Conservation (phyloP, 2,797 vertebrate species). For the Phalanger gymnotis region DNA sequence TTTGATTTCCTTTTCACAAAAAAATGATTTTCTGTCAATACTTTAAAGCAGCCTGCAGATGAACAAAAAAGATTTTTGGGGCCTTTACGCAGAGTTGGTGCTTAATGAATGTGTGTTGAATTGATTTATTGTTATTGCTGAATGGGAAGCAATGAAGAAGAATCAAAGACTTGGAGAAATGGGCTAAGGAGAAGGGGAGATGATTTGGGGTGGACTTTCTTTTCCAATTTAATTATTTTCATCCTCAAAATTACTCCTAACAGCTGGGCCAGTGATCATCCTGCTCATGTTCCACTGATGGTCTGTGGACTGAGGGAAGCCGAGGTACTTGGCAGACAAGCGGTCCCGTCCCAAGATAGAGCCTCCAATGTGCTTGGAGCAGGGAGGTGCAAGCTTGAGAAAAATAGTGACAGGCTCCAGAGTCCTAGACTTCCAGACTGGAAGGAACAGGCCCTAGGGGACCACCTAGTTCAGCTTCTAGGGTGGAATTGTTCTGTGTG, state of each 20-base stretch:
- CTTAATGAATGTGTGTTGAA: background rate
- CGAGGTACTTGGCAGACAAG: slow-evolving; percentile 72
- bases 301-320: slow-evolving; percentile 47
- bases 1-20: background rate
- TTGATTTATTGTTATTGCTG: background rate
- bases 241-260: slow-evolving; percentile 73
- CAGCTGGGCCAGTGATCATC: slow-evolving; percentile 80
- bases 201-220: slow-evolving; percentile 27
- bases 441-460: background rate
- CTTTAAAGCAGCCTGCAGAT: background rate
- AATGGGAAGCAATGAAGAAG: slow-evolving; percentile 36
- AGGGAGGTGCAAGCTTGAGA: background rate
- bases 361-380: slow-evolving; percentile 79
- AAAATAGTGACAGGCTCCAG: background rate
- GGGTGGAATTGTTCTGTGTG: background rate
- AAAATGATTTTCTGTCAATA: fast-evolving
- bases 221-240: slow-evolving; percentile 72
- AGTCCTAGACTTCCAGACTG: background rate
- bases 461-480: background rate
- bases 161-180: slow-evolving; percentile 1
- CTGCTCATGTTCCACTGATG: slow-evolving; percentile 60
- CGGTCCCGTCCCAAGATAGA: slow-evolving; percentile 52
- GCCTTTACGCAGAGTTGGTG: background rate
- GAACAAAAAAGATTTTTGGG: background rate
- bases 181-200: background rate